Conservation (phyloP, 2,888 invertebrate genomes). For the Tinea pellionella region DNA sequence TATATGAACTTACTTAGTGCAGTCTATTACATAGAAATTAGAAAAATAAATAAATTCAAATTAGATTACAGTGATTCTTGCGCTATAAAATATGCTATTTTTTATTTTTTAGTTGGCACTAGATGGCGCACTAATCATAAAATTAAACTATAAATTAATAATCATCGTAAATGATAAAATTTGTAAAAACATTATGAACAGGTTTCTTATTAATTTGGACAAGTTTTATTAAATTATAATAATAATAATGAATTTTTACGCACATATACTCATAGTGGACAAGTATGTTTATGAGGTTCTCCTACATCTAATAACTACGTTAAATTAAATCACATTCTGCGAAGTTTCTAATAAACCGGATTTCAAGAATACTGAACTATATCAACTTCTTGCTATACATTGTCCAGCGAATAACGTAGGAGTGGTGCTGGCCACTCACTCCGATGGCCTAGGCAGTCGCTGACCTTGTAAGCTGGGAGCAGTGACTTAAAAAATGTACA, state of each 20-base stretch:
- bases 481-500: neutral
- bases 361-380: neutral
- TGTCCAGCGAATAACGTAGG: neutral
- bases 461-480: neutral
- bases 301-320: neutral
- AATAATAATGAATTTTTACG: neutral
- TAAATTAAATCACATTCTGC: neutral
- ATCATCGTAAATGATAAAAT: neutral
- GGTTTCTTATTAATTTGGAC: neutral
- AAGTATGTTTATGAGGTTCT: neutral
- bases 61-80: no score
- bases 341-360: neutral
- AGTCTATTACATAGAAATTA: no score
- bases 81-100: no score
- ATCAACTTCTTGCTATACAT: neutral
- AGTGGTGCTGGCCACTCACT: neutral
- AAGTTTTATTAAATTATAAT: neutral
- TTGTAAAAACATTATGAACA: neutral
- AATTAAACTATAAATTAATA: no score
- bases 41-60: no score
- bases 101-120: no score
- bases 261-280: neutral
- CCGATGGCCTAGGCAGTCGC: neutral
- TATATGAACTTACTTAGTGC: no score
- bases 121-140: no score